These are phyloP conservation scores for Drosophila flavopinicola DNA, from an alignment of 2,888 invertebrate species.

Conservation along the genomic window DNA sequence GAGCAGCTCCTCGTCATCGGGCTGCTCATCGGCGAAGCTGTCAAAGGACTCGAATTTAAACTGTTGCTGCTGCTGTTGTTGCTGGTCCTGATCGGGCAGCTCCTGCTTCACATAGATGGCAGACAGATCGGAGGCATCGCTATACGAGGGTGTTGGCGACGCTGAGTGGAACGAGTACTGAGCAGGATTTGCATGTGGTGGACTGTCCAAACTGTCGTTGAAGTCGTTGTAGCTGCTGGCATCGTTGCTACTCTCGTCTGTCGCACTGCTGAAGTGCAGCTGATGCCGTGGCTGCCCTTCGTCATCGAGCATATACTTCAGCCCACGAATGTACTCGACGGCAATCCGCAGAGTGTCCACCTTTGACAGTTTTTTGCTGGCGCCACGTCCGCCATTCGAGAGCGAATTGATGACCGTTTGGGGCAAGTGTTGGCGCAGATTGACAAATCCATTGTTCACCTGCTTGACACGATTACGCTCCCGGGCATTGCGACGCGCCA, in stretches of 20 bases:
- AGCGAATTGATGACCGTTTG: conserved; percentile 90
- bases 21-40: conserved; percentile 87
- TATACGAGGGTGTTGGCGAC: conserved; percentile 58
- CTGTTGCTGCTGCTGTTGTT: conserved; percentile 63
- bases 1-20: conserved; percentile 95
- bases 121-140: conserved; percentile 10
- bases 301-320: conserved; percentile 89
- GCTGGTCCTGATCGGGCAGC: conserved; percentile 63
- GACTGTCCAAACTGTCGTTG: conserved; percentile 17
- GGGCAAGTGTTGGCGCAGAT: conserved; percentile 94
- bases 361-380: conserved; percentile 93
- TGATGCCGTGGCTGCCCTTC: conserved; percentile 68
- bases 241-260: conserved; percentile 46
- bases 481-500: conserved; percentile 95
- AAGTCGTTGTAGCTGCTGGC: conserved; percentile 32
- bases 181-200: conserved; percentile 25
- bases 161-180: too few relatives aligned
- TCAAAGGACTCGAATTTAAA: conserved; percentile 87
- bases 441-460: conserved; percentile 97
- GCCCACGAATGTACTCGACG: conserved; percentile 94
- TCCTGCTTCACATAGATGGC: conserved; percentile 28
- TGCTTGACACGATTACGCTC: conserved; percentile 97
- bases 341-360: conserved; percentile 95
- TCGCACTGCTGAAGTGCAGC: conserved; percentile 59
- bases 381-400: conserved; percentile 88